phyloP scores from a whole-genome alignment of 2,797 vertebrate species.

The Clamator glandarius region DNA sequence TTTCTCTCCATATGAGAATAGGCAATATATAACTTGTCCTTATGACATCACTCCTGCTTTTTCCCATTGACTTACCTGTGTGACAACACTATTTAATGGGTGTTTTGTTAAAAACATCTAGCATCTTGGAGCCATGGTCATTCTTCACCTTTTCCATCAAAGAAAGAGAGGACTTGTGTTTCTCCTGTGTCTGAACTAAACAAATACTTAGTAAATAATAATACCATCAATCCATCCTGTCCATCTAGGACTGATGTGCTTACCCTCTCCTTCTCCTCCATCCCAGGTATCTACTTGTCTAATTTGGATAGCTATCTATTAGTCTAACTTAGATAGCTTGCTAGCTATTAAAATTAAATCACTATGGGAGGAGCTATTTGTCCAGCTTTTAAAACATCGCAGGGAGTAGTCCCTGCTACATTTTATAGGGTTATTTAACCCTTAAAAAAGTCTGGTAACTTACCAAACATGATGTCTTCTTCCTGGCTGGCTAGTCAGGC shows the following conservation, averaged over 20 bases:
- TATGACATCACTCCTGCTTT: background rate
- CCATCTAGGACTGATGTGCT: background rate
- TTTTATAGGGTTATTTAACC: background rate
- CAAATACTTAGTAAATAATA: background rate
- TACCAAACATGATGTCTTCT: too few relatives aligned
- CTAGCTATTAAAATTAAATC: background rate
- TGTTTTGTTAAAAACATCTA: background rate
- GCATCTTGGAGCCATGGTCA: background rate
- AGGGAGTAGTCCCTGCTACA: background rate
- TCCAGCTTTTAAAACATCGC: background rate
- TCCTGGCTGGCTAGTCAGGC: too few relatives aligned
- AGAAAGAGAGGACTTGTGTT: background rate
- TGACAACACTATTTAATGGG: background rate
- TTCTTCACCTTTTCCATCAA: background rate
- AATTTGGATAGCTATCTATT: background rate
- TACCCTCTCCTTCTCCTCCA: accelerated
- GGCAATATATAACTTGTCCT: background rate
- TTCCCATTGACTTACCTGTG: background rate
- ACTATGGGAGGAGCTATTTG: background rate
- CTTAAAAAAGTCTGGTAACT: background rate
- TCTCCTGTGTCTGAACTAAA: background rate
- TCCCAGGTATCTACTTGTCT: background rate
- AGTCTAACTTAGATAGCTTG: background rate
- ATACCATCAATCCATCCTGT: background rate
- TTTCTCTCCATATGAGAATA: background rate